A percentile compares a stretch with the other conserved stretches of the same genome.
phyloP scores from a whole-genome alignment of 2,113 vertebrate species.

The Diglossa brunneiventris region DNA sequence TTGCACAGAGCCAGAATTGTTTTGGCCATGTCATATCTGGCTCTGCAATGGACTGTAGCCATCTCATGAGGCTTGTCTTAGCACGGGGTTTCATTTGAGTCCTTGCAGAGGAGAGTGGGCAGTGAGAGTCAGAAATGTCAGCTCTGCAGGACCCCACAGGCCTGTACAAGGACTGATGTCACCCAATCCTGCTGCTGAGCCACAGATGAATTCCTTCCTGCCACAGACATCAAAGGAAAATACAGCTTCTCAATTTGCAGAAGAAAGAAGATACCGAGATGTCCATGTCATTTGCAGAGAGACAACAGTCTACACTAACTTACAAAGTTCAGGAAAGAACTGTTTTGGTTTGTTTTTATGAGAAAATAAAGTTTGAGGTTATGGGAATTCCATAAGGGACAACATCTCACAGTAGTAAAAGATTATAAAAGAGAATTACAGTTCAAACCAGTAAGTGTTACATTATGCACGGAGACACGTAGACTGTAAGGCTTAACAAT shows the following conservation, averaged over 20 bases:
- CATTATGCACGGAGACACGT: constrained; percentile 40
- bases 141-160: neutral
- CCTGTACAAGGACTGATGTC: neutral
- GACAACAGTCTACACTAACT: constrained; percentile 11
- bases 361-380: constrained; percentile 55
- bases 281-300: neutral
- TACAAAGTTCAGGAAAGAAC: constrained; percentile 12
- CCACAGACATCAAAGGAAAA: neutral
- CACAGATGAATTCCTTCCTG: neutral
- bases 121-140: neutral
- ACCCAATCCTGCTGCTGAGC: accelerated
- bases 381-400: constrained; percentile 62
- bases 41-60: neutral
- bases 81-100: neutral
- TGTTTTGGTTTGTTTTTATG: constrained; percentile 19
- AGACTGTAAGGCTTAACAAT: constrained; percentile 57
- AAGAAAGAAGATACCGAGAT: neutral
- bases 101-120: neutral
- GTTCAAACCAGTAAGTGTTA: constrained; percentile 50
- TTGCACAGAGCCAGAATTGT: neutral
- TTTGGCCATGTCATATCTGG: neutral
- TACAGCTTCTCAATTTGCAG: constrained; percentile 6
- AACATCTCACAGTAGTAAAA: constrained; percentile 66
- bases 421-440: constrained; percentile 65
- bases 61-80: neutral